Conservation (phyloP, 2,797 vertebrate species). For the Acanthiza pusilla region DNA sequence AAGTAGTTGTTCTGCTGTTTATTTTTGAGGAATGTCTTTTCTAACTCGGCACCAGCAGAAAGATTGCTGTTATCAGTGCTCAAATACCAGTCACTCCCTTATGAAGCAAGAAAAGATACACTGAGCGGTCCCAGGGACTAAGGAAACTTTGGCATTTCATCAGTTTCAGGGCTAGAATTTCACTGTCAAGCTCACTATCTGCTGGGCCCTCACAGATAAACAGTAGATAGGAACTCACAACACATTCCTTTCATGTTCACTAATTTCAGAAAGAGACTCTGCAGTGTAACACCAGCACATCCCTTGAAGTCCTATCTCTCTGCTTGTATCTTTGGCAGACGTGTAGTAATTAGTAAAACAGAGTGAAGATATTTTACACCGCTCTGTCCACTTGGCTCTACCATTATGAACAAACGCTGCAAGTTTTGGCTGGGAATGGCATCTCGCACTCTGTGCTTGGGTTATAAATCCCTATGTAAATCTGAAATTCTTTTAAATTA, state of each 20-base stretch:
- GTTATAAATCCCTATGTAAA: conserved; percentile 41
- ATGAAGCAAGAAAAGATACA: conserved; percentile 75
- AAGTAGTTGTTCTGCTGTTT: conserved; percentile 61
- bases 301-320: conserved; percentile 56
- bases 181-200: conserved; percentile 76
- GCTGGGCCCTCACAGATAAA: conserved; percentile 70
- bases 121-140: conserved; percentile 53
- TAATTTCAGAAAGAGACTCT: conserved; percentile 68
- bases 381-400: neutral
- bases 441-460: conserved; percentile 18
- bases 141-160: conserved; percentile 74
- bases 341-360: conserved; percentile 61
- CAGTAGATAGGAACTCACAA: conserved; percentile 65
- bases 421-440: conserved; percentile 17
- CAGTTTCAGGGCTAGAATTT: conserved; percentile 73
- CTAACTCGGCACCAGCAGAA: conserved; percentile 67
- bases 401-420: neutral
- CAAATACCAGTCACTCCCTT: conserved; percentile 82
- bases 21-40: conserved; percentile 77
- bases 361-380: conserved; percentile 49
- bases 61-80: conserved; percentile 79
- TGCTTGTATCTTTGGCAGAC: conserved; percentile 54
- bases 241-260: conserved; percentile 77
- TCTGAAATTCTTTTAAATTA: conserved; percentile 55
- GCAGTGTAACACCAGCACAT: conserved; percentile 57